Conservation (phyloP, 2,888 invertebrate species). For the Cheiracanthium punctorium region DNA sequence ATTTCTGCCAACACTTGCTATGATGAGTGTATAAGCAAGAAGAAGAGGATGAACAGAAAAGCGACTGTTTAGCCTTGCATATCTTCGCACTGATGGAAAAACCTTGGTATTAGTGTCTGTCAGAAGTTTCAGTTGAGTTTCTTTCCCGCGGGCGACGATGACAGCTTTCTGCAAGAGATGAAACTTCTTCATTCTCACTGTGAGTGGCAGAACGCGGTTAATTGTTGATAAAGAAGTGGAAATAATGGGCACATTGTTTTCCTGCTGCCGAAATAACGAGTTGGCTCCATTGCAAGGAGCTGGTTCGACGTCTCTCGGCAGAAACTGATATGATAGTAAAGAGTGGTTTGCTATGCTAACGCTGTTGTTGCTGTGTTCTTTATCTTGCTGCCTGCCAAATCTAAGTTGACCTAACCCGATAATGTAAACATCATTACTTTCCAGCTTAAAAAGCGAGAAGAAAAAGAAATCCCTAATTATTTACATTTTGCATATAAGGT, state of each 20-base stretch:
- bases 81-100: background rate
- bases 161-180: background rate
- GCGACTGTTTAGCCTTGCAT: constrained; percentile 13
- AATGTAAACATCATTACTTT: no score
- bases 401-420: no score
- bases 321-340: background rate
- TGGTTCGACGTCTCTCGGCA: background rate
- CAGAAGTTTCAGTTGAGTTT: background rate
- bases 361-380: no score
- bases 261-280: constrained; percentile 4
- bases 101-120: constrained; percentile 43
- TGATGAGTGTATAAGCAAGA: constrained; percentile 32
- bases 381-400: no score
- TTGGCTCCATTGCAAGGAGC: background rate
- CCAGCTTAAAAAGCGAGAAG: no score
- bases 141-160: background rate
- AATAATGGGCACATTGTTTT: constrained; percentile 22
- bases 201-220: constrained; percentile 25
- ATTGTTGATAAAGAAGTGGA: constrained; percentile 35
- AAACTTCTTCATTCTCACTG: background rate
- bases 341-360: background rate
- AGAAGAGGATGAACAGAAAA: constrained; percentile 11
- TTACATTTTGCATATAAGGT: no score
- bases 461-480: no score
- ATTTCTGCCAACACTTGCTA: background rate